Conservation (phyloP, 1,140 invertebrate genomes). For the Pseudomyrmex cubaensis region DNA sequence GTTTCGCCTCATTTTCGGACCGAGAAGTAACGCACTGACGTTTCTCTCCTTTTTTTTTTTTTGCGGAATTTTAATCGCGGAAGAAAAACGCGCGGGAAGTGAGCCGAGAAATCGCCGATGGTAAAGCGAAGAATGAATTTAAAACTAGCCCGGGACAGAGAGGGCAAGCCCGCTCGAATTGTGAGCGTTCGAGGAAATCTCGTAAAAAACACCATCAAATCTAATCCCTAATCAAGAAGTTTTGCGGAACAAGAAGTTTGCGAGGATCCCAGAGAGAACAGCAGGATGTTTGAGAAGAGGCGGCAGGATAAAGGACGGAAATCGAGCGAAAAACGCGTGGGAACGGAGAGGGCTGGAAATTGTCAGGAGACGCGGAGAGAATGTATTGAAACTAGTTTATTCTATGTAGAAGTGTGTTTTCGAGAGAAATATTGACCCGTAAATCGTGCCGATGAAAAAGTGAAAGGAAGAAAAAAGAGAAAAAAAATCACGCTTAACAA, state of each 20-base stretch:
- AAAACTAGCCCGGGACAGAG: slow-evolving; percentile 62
- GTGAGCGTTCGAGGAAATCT: slow-evolving; percentile 23
- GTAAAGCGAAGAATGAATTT: slow-evolving; percentile 36
- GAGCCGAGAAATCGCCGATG: slow-evolving; percentile 6
- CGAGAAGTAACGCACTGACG: background rate
- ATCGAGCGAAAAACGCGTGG: slow-evolving; percentile 31
- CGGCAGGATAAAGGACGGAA: slow-evolving; percentile 30
- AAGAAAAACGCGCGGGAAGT: background rate
- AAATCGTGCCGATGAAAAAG: slow-evolving; percentile 11
- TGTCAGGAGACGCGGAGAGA: slow-evolving; percentile 9
- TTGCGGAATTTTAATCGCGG: slow-evolving; percentile 52
- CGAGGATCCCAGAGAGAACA: background rate
- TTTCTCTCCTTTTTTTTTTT: slow-evolving; percentile 5
- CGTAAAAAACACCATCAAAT: slow-evolving; percentile 70
- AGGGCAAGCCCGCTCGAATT: slow-evolving; percentile 11
- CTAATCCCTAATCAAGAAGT: slow-evolving; percentile 74
- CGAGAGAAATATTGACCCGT: background rate
- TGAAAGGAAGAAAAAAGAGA: background rate
- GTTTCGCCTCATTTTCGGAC: slow-evolving; percentile 13
- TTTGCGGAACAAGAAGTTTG: slow-evolving; percentile 57
- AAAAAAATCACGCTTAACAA: background rate
- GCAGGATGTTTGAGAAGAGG: background rate
- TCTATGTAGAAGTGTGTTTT: background rate
- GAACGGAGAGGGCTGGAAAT: background rate
- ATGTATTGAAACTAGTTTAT: slow-evolving; percentile 2